Evolutionary conservation across 2,113 vertebrate genomes (phyloP).

Genomic region (Phocoena sinus): DNA sequence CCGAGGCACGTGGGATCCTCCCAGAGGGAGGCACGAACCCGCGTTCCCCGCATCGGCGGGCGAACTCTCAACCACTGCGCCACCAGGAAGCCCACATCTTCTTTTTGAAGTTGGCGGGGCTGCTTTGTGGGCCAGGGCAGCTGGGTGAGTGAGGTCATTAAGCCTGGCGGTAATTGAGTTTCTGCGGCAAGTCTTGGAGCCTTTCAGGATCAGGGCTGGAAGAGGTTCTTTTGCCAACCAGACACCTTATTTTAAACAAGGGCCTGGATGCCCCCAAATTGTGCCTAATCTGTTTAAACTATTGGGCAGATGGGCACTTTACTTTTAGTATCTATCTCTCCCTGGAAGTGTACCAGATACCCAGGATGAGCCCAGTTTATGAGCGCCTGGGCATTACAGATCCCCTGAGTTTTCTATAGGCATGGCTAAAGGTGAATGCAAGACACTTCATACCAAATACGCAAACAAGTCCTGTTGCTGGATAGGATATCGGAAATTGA

Average conservation of each 20-base stretch:
- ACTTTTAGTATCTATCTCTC: background rate
- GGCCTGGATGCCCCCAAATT: background rate
- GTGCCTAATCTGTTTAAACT: background rate
- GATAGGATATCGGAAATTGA: background rate
- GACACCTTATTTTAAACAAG: background rate
- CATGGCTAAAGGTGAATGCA: accelerated
- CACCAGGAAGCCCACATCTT: background rate
- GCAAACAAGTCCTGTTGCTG: background rate
- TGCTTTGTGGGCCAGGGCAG: background rate
- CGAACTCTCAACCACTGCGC: too few relatives aligned
- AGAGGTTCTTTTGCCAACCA: background rate
- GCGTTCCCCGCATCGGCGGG: too few relatives aligned
- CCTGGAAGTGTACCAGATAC: background rate
- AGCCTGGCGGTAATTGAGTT: background rate
- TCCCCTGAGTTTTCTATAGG: background rate
- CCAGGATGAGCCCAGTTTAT: background rate
- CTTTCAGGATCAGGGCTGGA: background rate
- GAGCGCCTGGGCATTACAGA: background rate
- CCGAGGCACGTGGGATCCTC: too few relatives aligned
- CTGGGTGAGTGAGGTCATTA: background rate
- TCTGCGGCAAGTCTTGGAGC: background rate
- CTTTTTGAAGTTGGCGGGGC: background rate
- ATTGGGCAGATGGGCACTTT: background rate
- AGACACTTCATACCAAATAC: background rate
- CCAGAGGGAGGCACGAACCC: too few relatives aligned